These are phyloP conservation scores for Trematomus bernacchii DNA, from an alignment of 2,797 vertebrate genomes.

Conservation along the genomic window DNA sequence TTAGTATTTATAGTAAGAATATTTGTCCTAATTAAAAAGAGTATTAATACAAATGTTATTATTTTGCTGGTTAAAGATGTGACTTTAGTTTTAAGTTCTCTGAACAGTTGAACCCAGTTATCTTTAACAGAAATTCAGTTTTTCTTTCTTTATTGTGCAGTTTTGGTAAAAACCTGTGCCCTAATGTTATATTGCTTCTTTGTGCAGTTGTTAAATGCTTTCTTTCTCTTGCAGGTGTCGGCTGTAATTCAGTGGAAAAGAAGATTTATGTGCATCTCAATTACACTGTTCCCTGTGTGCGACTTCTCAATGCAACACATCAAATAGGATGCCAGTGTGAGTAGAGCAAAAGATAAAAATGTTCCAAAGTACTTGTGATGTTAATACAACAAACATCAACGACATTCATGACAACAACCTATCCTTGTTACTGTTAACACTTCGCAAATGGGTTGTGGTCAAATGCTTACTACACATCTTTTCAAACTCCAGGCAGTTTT, in stretches of 20 bases:
- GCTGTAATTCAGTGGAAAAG: conserved; percentile 90
- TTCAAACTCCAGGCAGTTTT: not conserved
- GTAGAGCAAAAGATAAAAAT: conserved; percentile 58
- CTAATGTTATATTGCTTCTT: not conserved
- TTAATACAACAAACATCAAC: not conserved
- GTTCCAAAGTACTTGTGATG: not conserved
- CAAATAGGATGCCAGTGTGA: conserved; percentile 98
- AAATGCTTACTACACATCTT: not conserved
- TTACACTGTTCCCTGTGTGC: conserved; percentile 90
- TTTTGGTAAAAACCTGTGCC: not conserved
- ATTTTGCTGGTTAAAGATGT: too few species aligned
- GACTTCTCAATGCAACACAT: conserved; percentile 95
- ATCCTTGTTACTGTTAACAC: conserved; percentile 1
- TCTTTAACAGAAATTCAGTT: not conserved
- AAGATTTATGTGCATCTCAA: conserved; percentile 96
- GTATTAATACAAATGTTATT: too few species aligned
- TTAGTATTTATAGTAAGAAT: not conserved
- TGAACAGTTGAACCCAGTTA: not conserved
- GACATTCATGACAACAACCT: not conserved
- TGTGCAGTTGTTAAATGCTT: not conserved
- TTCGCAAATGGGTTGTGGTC: not conserved
- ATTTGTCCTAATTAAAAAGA: not conserved
- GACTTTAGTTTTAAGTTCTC: not conserved
- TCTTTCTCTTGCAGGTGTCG: conserved; percentile 65
- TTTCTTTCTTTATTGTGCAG: not conserved